Conservation (phyloP, 2,113 vertebrate species). For the Saccopteryx bilineata region DNA sequence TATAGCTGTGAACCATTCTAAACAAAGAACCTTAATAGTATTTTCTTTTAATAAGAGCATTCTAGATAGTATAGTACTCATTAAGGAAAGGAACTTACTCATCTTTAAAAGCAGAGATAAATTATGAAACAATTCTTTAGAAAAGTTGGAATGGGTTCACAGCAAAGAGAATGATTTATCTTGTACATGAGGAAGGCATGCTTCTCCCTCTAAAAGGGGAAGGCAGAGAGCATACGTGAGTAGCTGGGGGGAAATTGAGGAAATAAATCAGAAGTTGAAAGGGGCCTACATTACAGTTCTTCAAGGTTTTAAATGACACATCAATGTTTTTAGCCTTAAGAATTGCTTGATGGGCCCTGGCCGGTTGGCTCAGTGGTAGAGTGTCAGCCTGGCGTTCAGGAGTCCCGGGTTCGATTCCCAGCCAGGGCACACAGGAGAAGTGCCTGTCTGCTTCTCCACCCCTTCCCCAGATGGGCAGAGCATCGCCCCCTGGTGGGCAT, state of each 20-base stretch:
- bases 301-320: slow-evolving; percentile 34
- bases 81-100: slow-evolving; percentile 17
- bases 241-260: background rate
- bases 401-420: too few relatives aligned
- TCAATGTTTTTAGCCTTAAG: background rate
- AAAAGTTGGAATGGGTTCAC: slow-evolving; percentile 18
- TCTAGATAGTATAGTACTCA: background rate
- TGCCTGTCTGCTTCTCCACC: too few relatives aligned
- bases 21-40: background rate
- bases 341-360: slow-evolving; percentile 5
- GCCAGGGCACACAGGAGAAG: too few relatives aligned
- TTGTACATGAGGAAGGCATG: background rate
- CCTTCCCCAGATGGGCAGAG: too few relatives aligned
- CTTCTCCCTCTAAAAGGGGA: background rate
- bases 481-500: too few relatives aligned
- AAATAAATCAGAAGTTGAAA: slow-evolving; percentile 25
- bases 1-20: background rate
- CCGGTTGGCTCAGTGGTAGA: too few relatives aligned
- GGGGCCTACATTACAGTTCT: background rate
- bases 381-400: too few relatives aligned
- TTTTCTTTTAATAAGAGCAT: background rate
- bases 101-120: background rate
- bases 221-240: background rate
- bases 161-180: background rate
- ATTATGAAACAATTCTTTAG: background rate